Conservation (phyloP, 2,797 vertebrate species). For the Clarias platycephalus region DNA sequence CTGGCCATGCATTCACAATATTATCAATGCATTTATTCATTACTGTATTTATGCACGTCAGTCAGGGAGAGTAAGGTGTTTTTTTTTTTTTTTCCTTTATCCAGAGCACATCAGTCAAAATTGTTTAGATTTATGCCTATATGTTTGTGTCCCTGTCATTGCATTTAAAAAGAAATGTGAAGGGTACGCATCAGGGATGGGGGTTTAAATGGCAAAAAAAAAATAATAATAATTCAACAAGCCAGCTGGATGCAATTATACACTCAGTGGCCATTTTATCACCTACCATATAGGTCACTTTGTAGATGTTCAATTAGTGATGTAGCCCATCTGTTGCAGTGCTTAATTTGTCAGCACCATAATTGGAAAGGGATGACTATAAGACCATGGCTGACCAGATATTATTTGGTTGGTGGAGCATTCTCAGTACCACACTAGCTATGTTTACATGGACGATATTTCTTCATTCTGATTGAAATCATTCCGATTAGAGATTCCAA, state of each 20-base stretch:
- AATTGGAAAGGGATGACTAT: constrained; percentile 14
- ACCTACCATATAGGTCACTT: constrained; percentile 33
- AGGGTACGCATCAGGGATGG: constrained; percentile 31
- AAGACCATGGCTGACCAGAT: not conserved
- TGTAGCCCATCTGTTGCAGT: constrained; percentile 30
- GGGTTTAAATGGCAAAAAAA: constrained; percentile 40
- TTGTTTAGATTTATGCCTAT: constrained; percentile 53
- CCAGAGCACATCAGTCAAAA: constrained; percentile 48
- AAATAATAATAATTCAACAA: not conserved
- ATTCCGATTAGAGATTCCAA: too few species aligned
- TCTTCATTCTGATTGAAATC: too few species aligned
- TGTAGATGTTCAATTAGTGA: constrained; percentile 35
- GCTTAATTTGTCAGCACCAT: constrained; percentile 23
- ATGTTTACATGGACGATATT: too few species aligned
- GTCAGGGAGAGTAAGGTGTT: constrained; percentile 25
- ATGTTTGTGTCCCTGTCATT: constrained; percentile 35
- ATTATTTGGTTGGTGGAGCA: constrained; percentile 7
- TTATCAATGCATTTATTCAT: constrained; percentile 68
- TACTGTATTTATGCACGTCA: constrained; percentile 62
- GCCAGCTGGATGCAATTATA: constrained; percentile 40
- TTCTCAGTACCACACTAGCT: not conserved
- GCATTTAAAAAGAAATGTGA: constrained; percentile 38
- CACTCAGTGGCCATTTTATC: constrained; percentile 40
- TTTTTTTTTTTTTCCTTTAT: constrained; percentile 34
- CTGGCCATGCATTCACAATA: constrained; percentile 52